phyloP scores from a whole-genome alignment of 2,888 invertebrate genomes.

The Trissoscelio sp. region DNA sequence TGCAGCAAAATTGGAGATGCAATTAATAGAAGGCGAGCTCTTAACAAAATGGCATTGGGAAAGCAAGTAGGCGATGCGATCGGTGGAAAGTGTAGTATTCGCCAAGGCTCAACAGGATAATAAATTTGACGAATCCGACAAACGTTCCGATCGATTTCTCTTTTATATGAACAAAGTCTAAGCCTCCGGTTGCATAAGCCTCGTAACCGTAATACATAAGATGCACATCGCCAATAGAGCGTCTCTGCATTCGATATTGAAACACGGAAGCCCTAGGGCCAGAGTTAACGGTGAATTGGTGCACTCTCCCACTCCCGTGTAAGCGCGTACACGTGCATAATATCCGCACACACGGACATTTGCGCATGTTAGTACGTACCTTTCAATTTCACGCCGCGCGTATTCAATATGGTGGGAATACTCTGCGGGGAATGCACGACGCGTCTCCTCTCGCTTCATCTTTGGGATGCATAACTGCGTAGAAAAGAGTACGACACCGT shows the following conservation, averaged over 20 bases:
- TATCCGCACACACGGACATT: constrained; percentile 38
- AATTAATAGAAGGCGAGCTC: constrained; percentile 5
- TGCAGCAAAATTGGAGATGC: background rate
- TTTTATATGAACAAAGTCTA: constrained; percentile 45
- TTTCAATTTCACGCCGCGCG: constrained; percentile 68
- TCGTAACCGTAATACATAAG: constrained; percentile 69
- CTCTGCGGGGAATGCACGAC: constrained; percentile 44
- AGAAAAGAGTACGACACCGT: constrained; percentile 51
- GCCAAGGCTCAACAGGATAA: constrained; percentile 30
- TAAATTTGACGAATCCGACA: constrained; percentile 56
- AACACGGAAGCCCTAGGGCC: constrained; percentile 80
- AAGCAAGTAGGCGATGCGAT: background rate
- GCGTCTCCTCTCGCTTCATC: constrained; percentile 50
- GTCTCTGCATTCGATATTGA: constrained; percentile 71
- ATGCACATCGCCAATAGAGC: constrained; percentile 71
- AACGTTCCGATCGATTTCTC: constrained; percentile 63
- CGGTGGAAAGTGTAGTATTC: constrained; percentile 14
- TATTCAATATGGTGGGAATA: constrained; percentile 67
- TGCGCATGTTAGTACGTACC: constrained; percentile 59
- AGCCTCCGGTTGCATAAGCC: constrained; percentile 48
- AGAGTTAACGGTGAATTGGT: constrained; percentile 79
- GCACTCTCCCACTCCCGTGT: constrained; percentile 70
- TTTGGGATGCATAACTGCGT: constrained; percentile 42
- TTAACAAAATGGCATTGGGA: constrained; percentile 2
- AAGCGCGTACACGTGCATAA: constrained; percentile 56